Evolutionary conservation across 2,797 vertebrate genomes (phyloP).

Genomic region (Lemur catta): DNA sequence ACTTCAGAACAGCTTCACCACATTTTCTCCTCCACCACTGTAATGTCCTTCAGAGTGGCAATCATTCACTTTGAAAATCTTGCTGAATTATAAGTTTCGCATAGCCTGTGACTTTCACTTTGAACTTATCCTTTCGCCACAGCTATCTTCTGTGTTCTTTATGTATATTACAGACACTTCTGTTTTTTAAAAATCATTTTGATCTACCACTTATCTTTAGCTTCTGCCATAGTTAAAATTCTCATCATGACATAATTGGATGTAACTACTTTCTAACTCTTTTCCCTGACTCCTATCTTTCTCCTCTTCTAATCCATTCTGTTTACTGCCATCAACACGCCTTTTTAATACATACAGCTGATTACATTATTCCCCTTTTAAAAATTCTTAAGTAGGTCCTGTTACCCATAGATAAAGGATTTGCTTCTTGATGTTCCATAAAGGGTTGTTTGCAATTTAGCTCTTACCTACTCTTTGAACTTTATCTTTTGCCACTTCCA

Average conservation of each 20-base stretch:
- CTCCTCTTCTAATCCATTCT: background rate
- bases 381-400: background rate
- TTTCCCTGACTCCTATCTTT: background rate
- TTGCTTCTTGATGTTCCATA: background rate
- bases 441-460: background rate
- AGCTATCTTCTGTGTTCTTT: background rate
- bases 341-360: background rate
- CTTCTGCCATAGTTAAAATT: conserved; percentile 3
- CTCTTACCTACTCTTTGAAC: background rate
- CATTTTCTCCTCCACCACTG: background rate
- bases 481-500: background rate
- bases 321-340: background rate
- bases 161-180: background rate
- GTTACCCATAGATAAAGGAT: background rate
- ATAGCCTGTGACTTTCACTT: background rate
- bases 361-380: background rate
- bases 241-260: background rate
- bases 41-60: background rate
- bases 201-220: background rate
- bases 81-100: background rate
- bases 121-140: background rate
- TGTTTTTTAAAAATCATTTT: background rate
- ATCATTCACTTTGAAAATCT: background rate
- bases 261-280: background rate
- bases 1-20: background rate